A percentile compares a stretch with the other conserved stretches of the same genome.
Evolutionary conservation across 2,797 vertebrate species (phyloP).

Genomic region (Craterocephalus amniculus): DNA sequence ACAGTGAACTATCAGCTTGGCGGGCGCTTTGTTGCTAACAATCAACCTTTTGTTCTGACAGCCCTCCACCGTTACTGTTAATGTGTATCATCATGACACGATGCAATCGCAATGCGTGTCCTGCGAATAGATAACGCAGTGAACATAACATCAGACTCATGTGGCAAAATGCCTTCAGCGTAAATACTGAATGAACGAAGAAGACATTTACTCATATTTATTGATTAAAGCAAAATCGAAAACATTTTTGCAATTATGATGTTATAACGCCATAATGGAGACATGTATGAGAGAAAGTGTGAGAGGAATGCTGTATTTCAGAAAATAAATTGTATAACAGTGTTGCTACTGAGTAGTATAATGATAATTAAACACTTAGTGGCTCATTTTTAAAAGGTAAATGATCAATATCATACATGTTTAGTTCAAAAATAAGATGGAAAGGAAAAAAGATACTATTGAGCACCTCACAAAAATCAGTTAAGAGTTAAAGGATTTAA

Average conservation of each 20-base stretch:
- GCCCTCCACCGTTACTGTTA: slow-evolving; percentile 18
- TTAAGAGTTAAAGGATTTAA: neutral
- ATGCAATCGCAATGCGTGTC: neutral
- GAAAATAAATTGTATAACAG: neutral
- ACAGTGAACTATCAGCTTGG: slow-evolving; percentile 40
- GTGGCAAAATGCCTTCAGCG: neutral
- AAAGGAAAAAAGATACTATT: neutral
- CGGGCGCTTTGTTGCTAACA: slow-evolving; percentile 76
- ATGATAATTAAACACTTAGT: neutral
- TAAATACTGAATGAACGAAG: neutral
- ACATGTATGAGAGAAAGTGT: neutral
- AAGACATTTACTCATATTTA: neutral
- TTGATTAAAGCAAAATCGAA: neutral
- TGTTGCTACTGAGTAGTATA: neutral
- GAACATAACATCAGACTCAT: neutral
- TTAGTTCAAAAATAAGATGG: neutral
- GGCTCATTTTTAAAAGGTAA: neutral
- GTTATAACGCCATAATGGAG: neutral
- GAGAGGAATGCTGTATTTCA: neutral
- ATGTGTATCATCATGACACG: neutral
- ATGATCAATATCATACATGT: neutral
- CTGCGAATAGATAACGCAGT: neutral
- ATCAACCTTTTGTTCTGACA: slow-evolving; percentile 77
- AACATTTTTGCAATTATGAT: neutral
- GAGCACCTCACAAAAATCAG: no score